Base-by-base conservation (phyloP, 1,140 invertebrate species). In the Temnothorax longispinosus region DNA sequence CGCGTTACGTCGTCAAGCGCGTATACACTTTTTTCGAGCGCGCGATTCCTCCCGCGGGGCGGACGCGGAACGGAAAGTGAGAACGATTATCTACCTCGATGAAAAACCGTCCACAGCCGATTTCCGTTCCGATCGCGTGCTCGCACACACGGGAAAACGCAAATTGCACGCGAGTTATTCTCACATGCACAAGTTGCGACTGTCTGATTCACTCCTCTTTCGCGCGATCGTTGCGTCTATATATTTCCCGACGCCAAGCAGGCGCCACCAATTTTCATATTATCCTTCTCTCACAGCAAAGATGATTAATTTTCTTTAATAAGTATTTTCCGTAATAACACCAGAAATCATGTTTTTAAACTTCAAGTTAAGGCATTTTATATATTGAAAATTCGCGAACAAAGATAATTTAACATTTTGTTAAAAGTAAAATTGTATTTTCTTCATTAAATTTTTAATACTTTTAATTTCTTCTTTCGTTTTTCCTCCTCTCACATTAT, bases 61-160 rank as follows among this genome's bases (percentile, higher is more conserved):
- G 21, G 54, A 3, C 38, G 54, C 38, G 74, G 35, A 76, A 41
- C 54, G 54, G 56, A 50, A 65, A 50, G 76, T 60, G 27, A 65
- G 76, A 65, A 65, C 44, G 41, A 65, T 78, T 65, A 78, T 78
- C 44, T 78, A 11, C 41, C 76, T 65, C 32, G 56, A 35, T 64
- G 58, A 77, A 77, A 76, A 76, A 77, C 15, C 15, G 58, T 62
- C 27, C 56, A 18, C 58, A 32, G 58, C 8, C 60, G 44, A 80
- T 80, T 80, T 41, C 56, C 47, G 47, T 50, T 38, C 62, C 62
- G 77, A 54, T 13, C 21, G 60, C 58, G 38, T 27, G 32, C 58
- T 65, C 58, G 71, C 50, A 32, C n/a, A 6, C 76, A 13, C n/a
- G 7, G 44, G 13, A 65, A 32, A 78, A 27, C 27, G 44, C 60